Base-by-base conservation (phyloP, 2,888 invertebrate species). In the Eurytoma adleriae region DNA sequence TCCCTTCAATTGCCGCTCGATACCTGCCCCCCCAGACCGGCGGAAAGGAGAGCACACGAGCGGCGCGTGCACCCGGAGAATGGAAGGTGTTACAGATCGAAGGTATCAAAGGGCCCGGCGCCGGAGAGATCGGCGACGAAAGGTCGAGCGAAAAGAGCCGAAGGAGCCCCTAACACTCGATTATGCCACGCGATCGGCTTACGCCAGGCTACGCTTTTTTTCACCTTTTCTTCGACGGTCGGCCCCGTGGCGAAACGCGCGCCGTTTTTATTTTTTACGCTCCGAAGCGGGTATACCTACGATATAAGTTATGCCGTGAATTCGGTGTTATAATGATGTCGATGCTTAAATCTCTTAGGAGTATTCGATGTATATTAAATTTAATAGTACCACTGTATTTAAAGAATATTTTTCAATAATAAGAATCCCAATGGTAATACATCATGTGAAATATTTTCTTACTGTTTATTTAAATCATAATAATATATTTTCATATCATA, bases 1-100 rank as follows among this genome's bases (percentile, higher is more conserved):
- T 86, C 88, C 87, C 88, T 88, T 86, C 88, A 87, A 89, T 89
- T 85, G 88, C 85, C 85, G 89, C 87, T 90, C 89, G 89, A 90
- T 90, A 88, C 87, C 87, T 89, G 88, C 88, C 40, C 40, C 80
- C 83, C 56, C 56, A 48, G 24, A 2, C 24, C 24, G 24, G 24
- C 1, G 24, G 50, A 64, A 78, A 13, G 52, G 16, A 40, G 48
- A 57, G 48, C 67, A 54, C 72, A 57, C 83, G 84, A 83, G 83
- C 85, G 82, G 79, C 82, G 78, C 81, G 81, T 73, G 74, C 76
- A 79, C 82, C 70, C 13, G 5, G 84, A 24, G 83, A 82, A 80
- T 83, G 83, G 85, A 87, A 88, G 88, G 89, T 89, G 90, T 88
- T 88, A 89, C 88, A 86, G 86, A 87, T 88, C 85, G 84, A 72